Conservation (phyloP, 2,888 invertebrate genomes). For the Andrena praecox region DNA sequence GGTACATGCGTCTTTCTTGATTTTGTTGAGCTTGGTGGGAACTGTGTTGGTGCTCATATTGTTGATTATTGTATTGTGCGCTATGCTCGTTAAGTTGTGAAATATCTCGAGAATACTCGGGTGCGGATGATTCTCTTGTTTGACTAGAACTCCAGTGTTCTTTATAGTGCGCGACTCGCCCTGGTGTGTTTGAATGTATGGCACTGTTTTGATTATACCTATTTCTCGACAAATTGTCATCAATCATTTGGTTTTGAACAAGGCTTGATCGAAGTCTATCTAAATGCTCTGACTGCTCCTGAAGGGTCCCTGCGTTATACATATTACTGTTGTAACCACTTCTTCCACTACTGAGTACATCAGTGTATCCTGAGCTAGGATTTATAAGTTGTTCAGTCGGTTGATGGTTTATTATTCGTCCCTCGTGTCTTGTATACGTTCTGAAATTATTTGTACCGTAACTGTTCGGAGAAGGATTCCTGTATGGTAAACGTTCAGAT, state of each 20-base stretch:
- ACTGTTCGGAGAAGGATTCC: slow-evolving; percentile 35
- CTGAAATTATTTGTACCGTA: slow-evolving; percentile 43
- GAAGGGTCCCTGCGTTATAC: neutral
- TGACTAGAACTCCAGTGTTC: slow-evolving; percentile 71
- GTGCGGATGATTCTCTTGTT: slow-evolving; percentile 39
- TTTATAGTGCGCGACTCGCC: slow-evolving; percentile 58
- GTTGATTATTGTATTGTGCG: slow-evolving; percentile 19
- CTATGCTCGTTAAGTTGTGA: slow-evolving; percentile 5
- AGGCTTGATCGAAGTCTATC: slow-evolving; percentile 39
- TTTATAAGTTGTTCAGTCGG: slow-evolving; percentile 31
- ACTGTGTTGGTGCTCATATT: slow-evolving; percentile 29
- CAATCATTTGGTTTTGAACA: slow-evolving; percentile 36
- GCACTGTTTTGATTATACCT: slow-evolving; percentile 41
- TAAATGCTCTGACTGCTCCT: slow-evolving; percentile 37
- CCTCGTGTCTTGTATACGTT: slow-evolving; percentile 49
- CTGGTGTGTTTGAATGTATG: slow-evolving; percentile 28
- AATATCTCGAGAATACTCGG: slow-evolving; percentile 3
- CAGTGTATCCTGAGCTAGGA: slow-evolving; percentile 46
- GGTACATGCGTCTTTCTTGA: slow-evolving; percentile 20
- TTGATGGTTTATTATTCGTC: slow-evolving; percentile 13
- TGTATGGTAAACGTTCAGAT: slow-evolving; percentile 25
- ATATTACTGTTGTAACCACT: slow-evolving; percentile 28
- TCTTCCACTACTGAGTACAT: slow-evolving; percentile 28
- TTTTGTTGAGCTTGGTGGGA: slow-evolving; percentile 34
- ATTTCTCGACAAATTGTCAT: slow-evolving; percentile 33